These are phyloP conservation scores for Porphyrio hochstetteri DNA, from an alignment of 2,113 vertebrate genomes.

Conservation along the genomic window DNA sequence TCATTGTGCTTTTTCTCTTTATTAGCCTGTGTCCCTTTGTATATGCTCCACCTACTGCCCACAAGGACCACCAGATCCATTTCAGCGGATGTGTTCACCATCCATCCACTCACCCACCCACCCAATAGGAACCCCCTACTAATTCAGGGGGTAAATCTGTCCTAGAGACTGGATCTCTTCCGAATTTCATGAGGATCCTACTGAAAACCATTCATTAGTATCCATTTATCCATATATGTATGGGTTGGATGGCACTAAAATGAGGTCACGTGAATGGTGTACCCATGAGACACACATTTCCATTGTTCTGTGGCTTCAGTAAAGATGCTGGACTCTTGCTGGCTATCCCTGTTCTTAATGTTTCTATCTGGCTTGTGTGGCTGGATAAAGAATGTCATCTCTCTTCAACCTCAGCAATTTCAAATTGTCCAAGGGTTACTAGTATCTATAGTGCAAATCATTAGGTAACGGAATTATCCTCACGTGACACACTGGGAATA, in stretches of 20 bases:
- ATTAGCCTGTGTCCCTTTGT: background rate
- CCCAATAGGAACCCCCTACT: background rate
- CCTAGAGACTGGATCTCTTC: background rate
- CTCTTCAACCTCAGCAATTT: background rate
- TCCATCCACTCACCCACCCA: background rate
- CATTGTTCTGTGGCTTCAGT: background rate
- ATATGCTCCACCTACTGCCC: background rate
- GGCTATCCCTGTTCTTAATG: background rate
- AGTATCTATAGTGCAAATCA: background rate
- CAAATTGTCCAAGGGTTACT: background rate
- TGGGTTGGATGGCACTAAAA: background rate
- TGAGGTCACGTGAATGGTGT: rapidly evolving
- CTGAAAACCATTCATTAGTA: background rate
- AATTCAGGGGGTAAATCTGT: background rate
- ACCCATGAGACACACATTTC: background rate
- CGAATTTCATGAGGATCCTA: background rate
- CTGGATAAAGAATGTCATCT: too few relatives aligned
- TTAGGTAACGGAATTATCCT: background rate
- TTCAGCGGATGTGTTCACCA: background rate
- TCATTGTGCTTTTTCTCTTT: background rate
- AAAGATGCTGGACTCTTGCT: background rate
- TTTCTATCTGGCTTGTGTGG: background rate
- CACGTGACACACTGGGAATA: background rate
- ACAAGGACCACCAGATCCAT: background rate
- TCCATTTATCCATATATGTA: background rate